Conservation (phyloP, 2,113 vertebrate species). For the Percina caprodes region DNA sequence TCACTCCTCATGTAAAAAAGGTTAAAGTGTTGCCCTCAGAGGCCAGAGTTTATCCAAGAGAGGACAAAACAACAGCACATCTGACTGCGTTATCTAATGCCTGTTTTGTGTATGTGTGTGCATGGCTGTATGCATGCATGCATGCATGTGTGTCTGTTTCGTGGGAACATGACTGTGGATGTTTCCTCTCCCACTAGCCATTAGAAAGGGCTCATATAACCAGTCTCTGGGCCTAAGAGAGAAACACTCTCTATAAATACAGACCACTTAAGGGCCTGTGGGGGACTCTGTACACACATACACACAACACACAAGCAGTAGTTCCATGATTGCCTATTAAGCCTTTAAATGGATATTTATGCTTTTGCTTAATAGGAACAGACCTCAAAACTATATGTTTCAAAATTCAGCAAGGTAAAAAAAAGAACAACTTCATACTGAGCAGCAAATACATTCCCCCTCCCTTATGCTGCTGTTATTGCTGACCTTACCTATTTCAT, state of each 20-base stretch:
- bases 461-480: slow-evolving; percentile 29
- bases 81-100: slow-evolving; percentile 35
- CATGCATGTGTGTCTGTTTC: slow-evolving; percentile 65
- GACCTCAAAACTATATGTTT: slow-evolving; percentile 37
- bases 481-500: slow-evolving; percentile 52
- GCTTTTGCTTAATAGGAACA: slow-evolving; percentile 64
- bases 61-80: slow-evolving; percentile 37
- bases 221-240: slow-evolving; percentile 76
- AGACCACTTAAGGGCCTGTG: slow-evolving; percentile 85
- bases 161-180: slow-evolving; percentile 76
- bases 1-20: slow-evolving; percentile 44
- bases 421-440: slow-evolving; percentile 29
- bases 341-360: slow-evolving; percentile 77
- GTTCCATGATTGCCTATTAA: slow-evolving; percentile 69
- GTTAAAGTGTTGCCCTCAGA: slow-evolving; percentile 34
- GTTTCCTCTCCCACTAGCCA: slow-evolving; percentile 78
- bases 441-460: slow-evolving; percentile 24
- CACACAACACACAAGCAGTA: slow-evolving; percentile 42
- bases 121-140: slow-evolving; percentile 3
- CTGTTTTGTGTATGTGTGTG: slow-evolving; percentile 21
- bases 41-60: slow-evolving; percentile 49
- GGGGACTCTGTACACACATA: slow-evolving; percentile 61
- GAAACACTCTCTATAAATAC: slow-evolving; percentile 83
- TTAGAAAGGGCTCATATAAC: slow-evolving; percentile 84
- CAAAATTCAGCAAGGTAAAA: slow-evolving; percentile 56